Percentiles rank a stretch among this genome's conserved stretches.
phyloP scores from a whole-genome alignment of 2,888 invertebrate species.

The Rhagonycha fulva region DNA sequence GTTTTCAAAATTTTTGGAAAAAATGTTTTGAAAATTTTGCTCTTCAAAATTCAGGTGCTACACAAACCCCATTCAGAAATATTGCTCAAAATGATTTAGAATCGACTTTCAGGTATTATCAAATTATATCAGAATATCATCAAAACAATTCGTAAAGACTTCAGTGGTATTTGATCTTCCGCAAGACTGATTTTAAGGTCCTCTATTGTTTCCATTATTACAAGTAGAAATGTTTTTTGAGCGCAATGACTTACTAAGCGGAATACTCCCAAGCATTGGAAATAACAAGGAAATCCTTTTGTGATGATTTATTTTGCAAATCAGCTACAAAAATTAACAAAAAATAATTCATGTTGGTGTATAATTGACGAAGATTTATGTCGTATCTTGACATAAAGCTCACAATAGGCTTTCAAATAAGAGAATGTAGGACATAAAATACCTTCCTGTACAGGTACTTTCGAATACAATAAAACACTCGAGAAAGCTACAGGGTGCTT shows the following conservation, averaged over 20 bases:
- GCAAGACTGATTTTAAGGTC: no score
- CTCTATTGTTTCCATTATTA: no score
- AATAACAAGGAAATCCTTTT: background rate
- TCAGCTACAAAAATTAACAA: background rate
- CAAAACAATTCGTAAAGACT: background rate
- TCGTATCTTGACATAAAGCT: background rate
- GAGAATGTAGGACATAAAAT: background rate
- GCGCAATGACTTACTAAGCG: background rate
- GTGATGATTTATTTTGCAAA: background rate
- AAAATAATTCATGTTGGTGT: background rate
- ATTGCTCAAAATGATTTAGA: no score
- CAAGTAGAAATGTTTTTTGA: no score
- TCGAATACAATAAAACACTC: background rate
- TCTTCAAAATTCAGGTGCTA: no score
- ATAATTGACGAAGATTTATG: background rate
- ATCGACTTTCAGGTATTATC: no score
- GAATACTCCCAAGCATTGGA: background rate
- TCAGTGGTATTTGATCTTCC: background rate
- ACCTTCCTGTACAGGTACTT: background rate
- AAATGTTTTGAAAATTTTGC: no score
- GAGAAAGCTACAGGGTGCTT: background rate
- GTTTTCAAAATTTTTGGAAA: no score
- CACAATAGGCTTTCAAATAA: background rate
- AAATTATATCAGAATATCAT: no score
- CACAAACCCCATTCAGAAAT: no score